phyloP scores from a whole-genome alignment of 1,140 invertebrate genomes.

The Bombus haemorrhoidalis region DNA sequence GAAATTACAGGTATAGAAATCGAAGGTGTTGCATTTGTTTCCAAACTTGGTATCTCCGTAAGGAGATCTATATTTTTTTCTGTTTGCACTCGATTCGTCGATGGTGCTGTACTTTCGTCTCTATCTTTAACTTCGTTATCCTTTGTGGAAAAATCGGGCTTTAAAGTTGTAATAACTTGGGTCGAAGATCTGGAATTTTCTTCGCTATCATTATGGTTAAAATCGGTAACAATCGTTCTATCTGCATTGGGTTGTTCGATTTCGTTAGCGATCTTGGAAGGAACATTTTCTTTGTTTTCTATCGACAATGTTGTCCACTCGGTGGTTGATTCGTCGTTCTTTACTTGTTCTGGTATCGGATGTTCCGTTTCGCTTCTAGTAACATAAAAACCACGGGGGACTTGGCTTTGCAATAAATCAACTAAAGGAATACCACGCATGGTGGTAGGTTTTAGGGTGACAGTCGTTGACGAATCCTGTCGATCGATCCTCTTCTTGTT shows the following conservation, averaged over 20 bases:
- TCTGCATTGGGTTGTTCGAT: not conserved
- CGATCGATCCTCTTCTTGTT: slow-evolving; percentile 32
- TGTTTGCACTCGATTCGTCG: not conserved
- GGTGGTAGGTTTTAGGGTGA: slow-evolving; percentile 52
- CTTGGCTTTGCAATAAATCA: not conserved
- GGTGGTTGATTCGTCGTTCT: not conserved
- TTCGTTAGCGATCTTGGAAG: not conserved
- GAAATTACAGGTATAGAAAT: not conserved
- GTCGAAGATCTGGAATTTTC: not conserved
- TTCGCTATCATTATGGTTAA: not conserved
- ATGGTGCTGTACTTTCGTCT: no score
- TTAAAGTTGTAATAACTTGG: not conserved
- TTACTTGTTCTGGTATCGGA: no score
- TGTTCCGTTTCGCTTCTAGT: slow-evolving; percentile 58
- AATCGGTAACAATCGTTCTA: not conserved
- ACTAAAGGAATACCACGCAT: slow-evolving; percentile 53
- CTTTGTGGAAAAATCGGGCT: not conserved
- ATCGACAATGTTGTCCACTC: not conserved
- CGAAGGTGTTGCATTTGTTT: not conserved
- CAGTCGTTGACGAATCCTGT: slow-evolving; percentile 10
- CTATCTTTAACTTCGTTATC: not conserved
- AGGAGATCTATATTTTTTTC: not conserved
- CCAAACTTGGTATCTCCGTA: not conserved
- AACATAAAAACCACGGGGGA: slow-evolving; percentile 70
- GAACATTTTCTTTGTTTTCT: not conserved